Evolutionary conservation across 2,113 vertebrate species (phyloP).

Genomic region (Ardeotis arabs): DNA sequence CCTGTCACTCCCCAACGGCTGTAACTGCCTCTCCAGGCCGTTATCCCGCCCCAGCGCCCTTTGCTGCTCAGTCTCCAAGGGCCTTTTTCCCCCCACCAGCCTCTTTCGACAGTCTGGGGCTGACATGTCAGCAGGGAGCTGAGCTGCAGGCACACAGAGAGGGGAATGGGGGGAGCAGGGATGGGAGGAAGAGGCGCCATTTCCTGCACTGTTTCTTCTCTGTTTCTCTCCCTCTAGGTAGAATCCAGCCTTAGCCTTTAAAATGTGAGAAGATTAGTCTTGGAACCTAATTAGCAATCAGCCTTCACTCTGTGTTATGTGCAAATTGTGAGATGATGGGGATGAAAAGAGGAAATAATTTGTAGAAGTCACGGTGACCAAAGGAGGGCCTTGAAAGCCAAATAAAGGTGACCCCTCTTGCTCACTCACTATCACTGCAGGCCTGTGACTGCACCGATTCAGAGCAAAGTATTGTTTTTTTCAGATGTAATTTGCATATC

Average conservation of each 20-base stretch:
- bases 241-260: background rate
- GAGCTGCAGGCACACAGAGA: background rate
- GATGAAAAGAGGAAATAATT: background rate
- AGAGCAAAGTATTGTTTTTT: background rate
- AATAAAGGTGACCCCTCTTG: accelerated
- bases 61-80: accelerated
- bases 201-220: background rate
- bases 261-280: background rate
- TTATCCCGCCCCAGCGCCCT: accelerated
- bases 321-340: accelerated
- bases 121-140: accelerated
- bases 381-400: background rate
- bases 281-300: background rate
- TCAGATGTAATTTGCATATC: background rate
- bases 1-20: accelerated
- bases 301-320: background rate
- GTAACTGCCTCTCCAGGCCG: accelerated
- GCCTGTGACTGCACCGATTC: background rate
- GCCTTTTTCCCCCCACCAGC: accelerated
- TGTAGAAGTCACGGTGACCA: accelerated
- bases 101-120: background rate
- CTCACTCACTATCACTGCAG: accelerated
- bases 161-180: too few species aligned
- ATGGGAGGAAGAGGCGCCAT: accelerated
- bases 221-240: background rate